Evolutionary conservation across 2,113 vertebrate species (phyloP).

Genomic region (Cheirogaleus medius): DNA sequence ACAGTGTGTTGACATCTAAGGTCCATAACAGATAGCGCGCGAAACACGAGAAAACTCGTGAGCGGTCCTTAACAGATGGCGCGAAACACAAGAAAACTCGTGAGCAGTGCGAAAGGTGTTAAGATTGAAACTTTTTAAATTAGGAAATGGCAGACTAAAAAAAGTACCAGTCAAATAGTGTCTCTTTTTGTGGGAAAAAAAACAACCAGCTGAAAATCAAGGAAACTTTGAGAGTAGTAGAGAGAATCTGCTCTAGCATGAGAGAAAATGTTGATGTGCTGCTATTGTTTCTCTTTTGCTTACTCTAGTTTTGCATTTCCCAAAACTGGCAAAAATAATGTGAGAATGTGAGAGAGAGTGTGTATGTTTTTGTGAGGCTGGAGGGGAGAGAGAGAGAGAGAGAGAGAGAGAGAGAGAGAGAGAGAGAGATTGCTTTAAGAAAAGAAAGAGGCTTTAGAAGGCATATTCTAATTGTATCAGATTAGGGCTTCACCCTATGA

Average conservation of each 20-base stretch:
- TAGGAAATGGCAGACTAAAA: constrained; percentile 37
- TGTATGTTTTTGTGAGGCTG: too few species aligned
- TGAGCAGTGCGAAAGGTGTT: too few species aligned
- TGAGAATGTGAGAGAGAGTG: too few species aligned
- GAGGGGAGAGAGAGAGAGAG: background rate
- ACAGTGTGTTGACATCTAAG: too few species aligned
- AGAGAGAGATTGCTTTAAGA: background rate
- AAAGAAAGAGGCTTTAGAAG: background rate
- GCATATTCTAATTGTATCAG: background rate
- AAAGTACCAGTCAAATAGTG: background rate
- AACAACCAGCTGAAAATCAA: background rate
- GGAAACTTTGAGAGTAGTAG: background rate
- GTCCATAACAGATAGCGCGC: too few species aligned
- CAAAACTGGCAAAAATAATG: background rate
- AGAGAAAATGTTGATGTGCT: background rate
- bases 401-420: background rate
- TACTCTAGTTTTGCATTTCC: background rate
- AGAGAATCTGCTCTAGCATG: background rate
- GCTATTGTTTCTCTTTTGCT: background rate
- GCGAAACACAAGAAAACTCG: too few species aligned
- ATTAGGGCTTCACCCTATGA: background rate
- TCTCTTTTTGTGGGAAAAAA: background rate
- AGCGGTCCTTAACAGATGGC: too few species aligned
- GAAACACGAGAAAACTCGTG: too few species aligned
- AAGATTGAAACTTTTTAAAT: background rate